Conservation (phyloP, 2,113 vertebrate species). For the Eulemur macaco region DNA sequence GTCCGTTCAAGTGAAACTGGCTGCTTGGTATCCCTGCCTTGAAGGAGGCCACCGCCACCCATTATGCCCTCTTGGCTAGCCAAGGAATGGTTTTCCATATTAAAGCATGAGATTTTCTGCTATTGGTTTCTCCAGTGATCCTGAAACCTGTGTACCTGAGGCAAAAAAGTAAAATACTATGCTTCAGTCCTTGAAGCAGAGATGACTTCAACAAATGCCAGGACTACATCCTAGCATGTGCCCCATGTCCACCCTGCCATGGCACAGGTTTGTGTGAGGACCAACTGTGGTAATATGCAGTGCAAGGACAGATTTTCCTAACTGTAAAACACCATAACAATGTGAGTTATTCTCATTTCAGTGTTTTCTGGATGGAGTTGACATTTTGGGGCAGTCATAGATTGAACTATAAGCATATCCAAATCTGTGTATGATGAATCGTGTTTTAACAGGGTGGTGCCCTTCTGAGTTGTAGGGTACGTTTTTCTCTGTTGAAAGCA, state of each 20-base stretch:
- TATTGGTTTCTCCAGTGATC: background rate
- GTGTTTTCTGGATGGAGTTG: background rate
- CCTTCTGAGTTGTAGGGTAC: background rate
- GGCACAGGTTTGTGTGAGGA: background rate
- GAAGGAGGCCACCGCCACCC: background rate
- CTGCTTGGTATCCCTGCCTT: background rate
- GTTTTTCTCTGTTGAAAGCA: background rate
- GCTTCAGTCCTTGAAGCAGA: background rate
- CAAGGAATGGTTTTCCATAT: background rate
- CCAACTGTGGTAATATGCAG: background rate
- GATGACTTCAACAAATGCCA: background rate
- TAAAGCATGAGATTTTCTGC: background rate
- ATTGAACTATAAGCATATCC: background rate
- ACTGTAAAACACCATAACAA: background rate
- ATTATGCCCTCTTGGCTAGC: background rate
- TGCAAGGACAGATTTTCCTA: background rate
- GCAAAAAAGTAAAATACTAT: background rate
- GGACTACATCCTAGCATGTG: too few relatives aligned
- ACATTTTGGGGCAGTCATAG: background rate
- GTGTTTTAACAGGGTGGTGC: background rate
- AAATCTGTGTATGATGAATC: background rate
- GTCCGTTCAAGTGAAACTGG: background rate
- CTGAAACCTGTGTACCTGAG: background rate
- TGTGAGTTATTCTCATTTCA: background rate
- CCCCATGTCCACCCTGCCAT: fast-evolving